Evolutionary conservation across 2,113 vertebrate species (phyloP), one percentile per base, ranked within the genome.

Genomic region (Anolis carolinensis): DNA sequence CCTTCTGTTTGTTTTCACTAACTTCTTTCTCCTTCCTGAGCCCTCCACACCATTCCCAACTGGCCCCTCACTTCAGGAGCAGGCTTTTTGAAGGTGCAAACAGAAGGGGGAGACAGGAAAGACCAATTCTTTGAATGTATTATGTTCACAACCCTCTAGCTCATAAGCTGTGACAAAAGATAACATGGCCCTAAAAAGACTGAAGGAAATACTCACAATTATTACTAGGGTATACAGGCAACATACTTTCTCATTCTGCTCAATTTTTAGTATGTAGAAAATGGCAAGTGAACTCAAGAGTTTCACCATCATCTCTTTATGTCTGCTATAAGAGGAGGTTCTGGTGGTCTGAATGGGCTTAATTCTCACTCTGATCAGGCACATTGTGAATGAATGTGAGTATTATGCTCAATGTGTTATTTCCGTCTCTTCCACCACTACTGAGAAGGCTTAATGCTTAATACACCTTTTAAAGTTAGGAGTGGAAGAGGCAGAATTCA

Each of bases 241-340:
- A 50, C 27, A 52, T 8, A 23, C 27, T 67, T 27, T 27, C 25
- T 55, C 13, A 27, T 50, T 1, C 9, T 7, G 3, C n/a, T 2
- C 4, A 25, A 39, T 48, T 48, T 39, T 36, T 18, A 65, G 48
- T 65, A 13, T 11, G 48, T 2, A 9, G 4, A 23, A 79, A 84
- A 44, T 74, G 6, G 18, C 52, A 0, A 79, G 52, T 48, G 21
- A 7, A 0, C 67, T 76, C 36, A 77, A 55, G 76, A 10, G n/a
- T 59, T 21, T 32, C 0, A 0, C 3, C 83, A 72, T 59, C 4
- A 1, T 8, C 32, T 39, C 36, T 73, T 73, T 25, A 62, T n/a
- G n/a, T n/a, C n/a, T n/a, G n/a, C n/a, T n/a, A n/a, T 6, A 20
- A 16, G 11, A 21, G 2, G 25, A 52, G 0, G 0, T 34, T 4